Base-by-base conservation (phyloP, 2,888 invertebrate genomes). In the Drosophila sordidapex region DNA sequence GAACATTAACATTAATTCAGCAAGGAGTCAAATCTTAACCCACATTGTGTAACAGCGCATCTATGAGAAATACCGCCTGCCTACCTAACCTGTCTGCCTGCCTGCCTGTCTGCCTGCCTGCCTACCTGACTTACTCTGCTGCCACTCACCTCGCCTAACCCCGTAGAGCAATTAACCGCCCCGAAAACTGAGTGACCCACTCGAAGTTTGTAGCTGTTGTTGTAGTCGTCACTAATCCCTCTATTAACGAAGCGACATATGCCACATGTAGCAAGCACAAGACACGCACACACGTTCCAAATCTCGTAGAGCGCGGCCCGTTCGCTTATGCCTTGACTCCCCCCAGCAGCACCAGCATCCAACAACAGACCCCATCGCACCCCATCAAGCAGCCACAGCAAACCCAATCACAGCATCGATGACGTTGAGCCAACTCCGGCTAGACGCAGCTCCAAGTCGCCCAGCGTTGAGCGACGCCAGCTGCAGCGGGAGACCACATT, bases 401-500 rank as follows among this genome's bases (percentile, higher is more conserved):
- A 80, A 72, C 72, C 74, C 63, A 13, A 58, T 51, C 58, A 61
- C 60, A 79, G 71, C 67, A 70, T 58, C 63, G 56, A 58, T 33
- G 54, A 65, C 18, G 48, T 51, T 29, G 59, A 76, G 59, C 82
- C 69, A 3, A 64, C 33, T 11, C 64, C 65, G 35, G 65, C 56
- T 27, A 75, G 77, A 52, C 81, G 81, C 21, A 89, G 74, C 60
- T 81, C 89, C 53, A 87, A 87, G 61, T 79, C 86, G 35, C 81
- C 83, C 4, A 87, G 73, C 70, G 74, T 83, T 64, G 89, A 89
- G 58, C 82, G 84, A 79, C 87, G 83, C 49, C 79, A 84, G 48
- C 79, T 87, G 54, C 76, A 81, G 68, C 82, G 90, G 48, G 89
- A 91, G 63, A 82, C 82, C 4, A 89, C 83, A 27, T 87, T 91